Base-by-base conservation (phyloP, 2,888 invertebrate species). In the Nephrocerus scutellatus region DNA sequence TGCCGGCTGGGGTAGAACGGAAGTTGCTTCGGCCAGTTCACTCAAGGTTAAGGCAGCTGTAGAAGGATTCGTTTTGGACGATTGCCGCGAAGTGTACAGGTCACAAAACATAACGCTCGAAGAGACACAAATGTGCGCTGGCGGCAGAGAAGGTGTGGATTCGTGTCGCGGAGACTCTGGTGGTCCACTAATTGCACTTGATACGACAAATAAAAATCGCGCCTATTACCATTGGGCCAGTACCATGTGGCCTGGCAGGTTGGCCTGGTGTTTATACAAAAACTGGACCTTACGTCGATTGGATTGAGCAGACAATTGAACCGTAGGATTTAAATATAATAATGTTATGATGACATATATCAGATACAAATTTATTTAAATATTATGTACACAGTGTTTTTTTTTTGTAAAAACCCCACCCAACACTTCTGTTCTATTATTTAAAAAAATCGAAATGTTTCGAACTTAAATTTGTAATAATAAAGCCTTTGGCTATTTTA, bases 1-100 rank as follows among this genome's bases (percentile, higher is more conserved):
- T 0, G 76, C 79, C 9, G 80, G 80, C 8, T 81, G 80, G 80
- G 81, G 81, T 7, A 76, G 71, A 56, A 79, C 78, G 1, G 77
- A 78, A 51, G 63, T 47, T 8, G 41, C 46, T 1, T 54, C 58
- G 13, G 45, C 50, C 12, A 63, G 61, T 36, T 72, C 74, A 32
- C 54, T 79, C 1, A 82, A 81, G 43, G 48, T 74, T 14, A 74
- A 75, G 48, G 63, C 75, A 0, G 42, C 53, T 1, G 63, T 80
- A 10, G 72, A 75, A 5, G 68, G 75, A 0, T 66, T 72, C 12
- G 52, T 65, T 1, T 59, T 60, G 15, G 53, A 56, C 0, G 63
- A 70, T 1, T 84, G 83, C 57, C 63, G 61, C 3, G 48, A 51
- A 1, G 71, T 71, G 0, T 86, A 80, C 60, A 63, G 59, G 6